phyloP scores from a whole-genome alignment of 1,140 invertebrate genomes.

The Papilio aristodemus region DNA sequence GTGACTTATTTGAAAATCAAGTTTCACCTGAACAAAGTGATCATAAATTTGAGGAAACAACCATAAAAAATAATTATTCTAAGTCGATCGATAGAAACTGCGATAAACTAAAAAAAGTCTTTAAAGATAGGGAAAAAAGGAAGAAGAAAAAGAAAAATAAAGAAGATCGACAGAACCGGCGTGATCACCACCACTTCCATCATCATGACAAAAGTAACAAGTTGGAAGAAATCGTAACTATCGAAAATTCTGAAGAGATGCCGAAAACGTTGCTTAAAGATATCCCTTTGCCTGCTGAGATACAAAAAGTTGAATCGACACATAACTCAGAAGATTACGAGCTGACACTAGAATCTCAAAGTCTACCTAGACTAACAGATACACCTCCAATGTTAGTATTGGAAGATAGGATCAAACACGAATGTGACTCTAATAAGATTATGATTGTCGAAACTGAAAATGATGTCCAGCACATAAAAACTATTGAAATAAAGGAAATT shows the following conservation, averaged over 20 bases:
- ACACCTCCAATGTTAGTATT: slow-evolving; percentile 58
- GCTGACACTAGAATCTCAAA: slow-evolving; percentile 63
- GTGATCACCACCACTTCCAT: slow-evolving; percentile 84
- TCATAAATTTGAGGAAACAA: slow-evolving; percentile 78
- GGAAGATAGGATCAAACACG: slow-evolving; percentile 46
- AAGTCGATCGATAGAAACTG: slow-evolving; percentile 64
- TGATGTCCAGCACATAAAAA: slow-evolving; percentile 50
- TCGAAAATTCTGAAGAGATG: slow-evolving; percentile 51
- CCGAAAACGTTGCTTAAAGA: slow-evolving; percentile 61
- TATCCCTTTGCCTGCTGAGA: slow-evolving; percentile 66
- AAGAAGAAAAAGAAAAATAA: slow-evolving; percentile 91
- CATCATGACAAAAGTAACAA: slow-evolving; percentile 71
- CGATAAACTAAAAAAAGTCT: slow-evolving; percentile 81
- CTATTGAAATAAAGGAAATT: slow-evolving; percentile 63
- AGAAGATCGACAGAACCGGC: slow-evolving; percentile 86
- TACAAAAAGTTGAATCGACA: slow-evolving; percentile 42
- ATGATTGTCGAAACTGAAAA: slow-evolving; percentile 51
- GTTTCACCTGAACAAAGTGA: slow-evolving; percentile 76
- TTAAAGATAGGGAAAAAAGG: slow-evolving; percentile 89
- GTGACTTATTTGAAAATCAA: slow-evolving; percentile 61
- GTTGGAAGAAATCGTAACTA: slow-evolving; percentile 13
- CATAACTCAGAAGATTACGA: slow-evolving; percentile 59
- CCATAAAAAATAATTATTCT: slow-evolving; percentile 49
- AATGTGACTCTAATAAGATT: slow-evolving; percentile 44
- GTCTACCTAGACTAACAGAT: slow-evolving; percentile 77